A percentile compares a stretch with the other conserved stretches of the same genome.
These are phyloP conservation scores for Neoitamus cyanurus DNA, from an alignment of 2,888 invertebrate species.

Conservation along the genomic window DNA sequence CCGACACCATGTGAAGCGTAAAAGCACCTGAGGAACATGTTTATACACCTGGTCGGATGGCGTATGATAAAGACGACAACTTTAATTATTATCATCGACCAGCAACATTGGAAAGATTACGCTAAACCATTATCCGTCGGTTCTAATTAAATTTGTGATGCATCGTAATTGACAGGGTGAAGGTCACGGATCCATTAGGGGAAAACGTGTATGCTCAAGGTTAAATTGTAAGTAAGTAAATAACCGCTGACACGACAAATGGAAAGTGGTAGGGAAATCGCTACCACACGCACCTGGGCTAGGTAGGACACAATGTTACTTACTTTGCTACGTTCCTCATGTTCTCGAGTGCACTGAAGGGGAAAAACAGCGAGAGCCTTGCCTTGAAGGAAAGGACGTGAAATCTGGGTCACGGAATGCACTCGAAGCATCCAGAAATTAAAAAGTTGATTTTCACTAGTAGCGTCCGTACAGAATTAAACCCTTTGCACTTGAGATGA, in stretches of 20 bases:
- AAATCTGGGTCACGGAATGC: not conserved
- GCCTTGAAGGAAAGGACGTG: not conserved
- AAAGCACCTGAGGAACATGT: not conserved
- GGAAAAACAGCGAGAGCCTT: not conserved
- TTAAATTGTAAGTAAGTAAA: not conserved
- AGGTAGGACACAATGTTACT: not conserved
- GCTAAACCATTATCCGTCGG: not conserved
- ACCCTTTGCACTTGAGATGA: too few relatives aligned
- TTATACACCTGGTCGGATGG: not conserved
- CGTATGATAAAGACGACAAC: not conserved
- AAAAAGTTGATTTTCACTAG: not conserved
- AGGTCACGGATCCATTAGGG: not conserved
- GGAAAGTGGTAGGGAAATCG: not conserved
- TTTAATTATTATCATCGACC: not conserved
- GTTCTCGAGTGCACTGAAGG: not conserved
- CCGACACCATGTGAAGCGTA: not conserved
- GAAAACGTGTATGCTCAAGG: not conserved
- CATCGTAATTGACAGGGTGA: not conserved
- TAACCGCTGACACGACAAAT: not conserved
- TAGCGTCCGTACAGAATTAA: too few relatives aligned
- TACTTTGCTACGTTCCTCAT: not conserved
- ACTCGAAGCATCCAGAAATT: not conserved
- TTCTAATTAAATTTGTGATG: not conserved
- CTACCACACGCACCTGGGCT: not conserved
- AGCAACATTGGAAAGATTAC: not conserved